phyloP scores from a whole-genome alignment of 2,797 vertebrate species.

The Coregonus ussuriensis region DNA sequence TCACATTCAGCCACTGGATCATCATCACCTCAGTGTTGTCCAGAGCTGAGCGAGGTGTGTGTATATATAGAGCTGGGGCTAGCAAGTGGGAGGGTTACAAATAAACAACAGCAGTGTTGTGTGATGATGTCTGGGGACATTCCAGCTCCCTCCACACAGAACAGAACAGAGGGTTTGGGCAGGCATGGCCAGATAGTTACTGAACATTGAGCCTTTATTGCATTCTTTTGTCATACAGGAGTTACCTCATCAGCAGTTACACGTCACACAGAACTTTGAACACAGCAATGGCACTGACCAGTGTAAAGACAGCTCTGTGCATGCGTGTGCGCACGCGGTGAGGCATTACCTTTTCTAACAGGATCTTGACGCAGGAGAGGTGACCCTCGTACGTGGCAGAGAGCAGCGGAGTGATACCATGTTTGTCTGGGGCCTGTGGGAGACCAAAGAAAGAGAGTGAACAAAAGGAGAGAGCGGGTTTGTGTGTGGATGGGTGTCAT shows the following conservation, averaged over 20 bases:
- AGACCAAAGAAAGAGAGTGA: conserved; percentile 18
- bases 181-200: conserved; percentile 31
- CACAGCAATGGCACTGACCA: conserved; percentile 24
- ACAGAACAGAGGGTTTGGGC: neutral
- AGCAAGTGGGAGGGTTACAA: conserved; percentile 42
- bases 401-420: conserved; percentile 90
- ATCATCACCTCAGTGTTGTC: conserved; percentile 33
- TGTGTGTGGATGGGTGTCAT: conserved; percentile 6
- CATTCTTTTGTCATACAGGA: conserved; percentile 42
- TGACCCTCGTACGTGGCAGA: conserved; percentile 90
- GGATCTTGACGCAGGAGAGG: conserved; percentile 86
- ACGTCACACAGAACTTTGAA: conserved; percentile 29
- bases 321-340: neutral
- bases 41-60: conserved; percentile 9
- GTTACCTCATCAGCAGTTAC: conserved; percentile 67
- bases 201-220: conserved; percentile 59
- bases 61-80: neutral
- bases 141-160: conserved; percentile 59
- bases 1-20: too few relatives aligned
- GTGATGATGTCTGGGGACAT: conserved; percentile 49
- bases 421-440: conserved; percentile 88
- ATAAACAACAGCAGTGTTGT: conserved; percentile 29
- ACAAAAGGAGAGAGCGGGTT: neutral
- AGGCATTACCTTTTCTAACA: conserved; percentile 88
- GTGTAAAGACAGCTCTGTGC: too few relatives aligned